Evolutionary conservation across 2,888 invertebrate genomes (phyloP), one percentile per base, ranked within the genome.

Genomic region (Sinotaia quadrata): DNA sequence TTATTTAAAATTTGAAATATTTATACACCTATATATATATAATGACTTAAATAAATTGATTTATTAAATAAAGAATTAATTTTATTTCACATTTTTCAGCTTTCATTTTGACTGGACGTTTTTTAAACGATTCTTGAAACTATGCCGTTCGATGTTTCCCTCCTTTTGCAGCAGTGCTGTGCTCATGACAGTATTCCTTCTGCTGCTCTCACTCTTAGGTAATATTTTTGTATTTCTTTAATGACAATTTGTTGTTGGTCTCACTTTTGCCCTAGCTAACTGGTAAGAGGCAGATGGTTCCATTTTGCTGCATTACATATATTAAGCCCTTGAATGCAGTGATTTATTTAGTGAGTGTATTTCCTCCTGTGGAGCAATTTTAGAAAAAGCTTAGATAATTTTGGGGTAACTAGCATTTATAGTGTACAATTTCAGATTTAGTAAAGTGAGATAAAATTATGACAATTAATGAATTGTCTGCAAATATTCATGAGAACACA

Each of bases 81-180:
- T n/a, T n/a, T n/a, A n/a, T 58, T 0, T 36, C n/a, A 47, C 12
- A 34, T 68, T 67, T 78, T 77, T 68, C 77, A 84, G 84, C 47
- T 82, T 86, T 68, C 77, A 78, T 18, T 85, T 89, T 76, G 86
- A 88, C 73, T 67, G 83, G 47, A 72, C 81, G 36, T 88, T 89
- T 75, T 78, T 89, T 68, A 85, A 85, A 71, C 79, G 89, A 49
- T 86, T 89, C 70, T 78, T 80, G 68, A 79, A 81, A 31, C 79
- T 89, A 52, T 71, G 85, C 34, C 72, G 79, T 56, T 77, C 88
- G 65, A 77, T 89, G 69, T 89, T 89, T 74, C 89, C 89, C 10
- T 77, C 84, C 56, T 81, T 81, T 67, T 71, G 74, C 52, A 81
- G 85, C 61, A 74, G 77, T 21, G 83, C 88, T 27, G 73, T 81